Conservation (phyloP, 2,113 vertebrate species). For the Sinocyclocheilus anophthalmus region DNA sequence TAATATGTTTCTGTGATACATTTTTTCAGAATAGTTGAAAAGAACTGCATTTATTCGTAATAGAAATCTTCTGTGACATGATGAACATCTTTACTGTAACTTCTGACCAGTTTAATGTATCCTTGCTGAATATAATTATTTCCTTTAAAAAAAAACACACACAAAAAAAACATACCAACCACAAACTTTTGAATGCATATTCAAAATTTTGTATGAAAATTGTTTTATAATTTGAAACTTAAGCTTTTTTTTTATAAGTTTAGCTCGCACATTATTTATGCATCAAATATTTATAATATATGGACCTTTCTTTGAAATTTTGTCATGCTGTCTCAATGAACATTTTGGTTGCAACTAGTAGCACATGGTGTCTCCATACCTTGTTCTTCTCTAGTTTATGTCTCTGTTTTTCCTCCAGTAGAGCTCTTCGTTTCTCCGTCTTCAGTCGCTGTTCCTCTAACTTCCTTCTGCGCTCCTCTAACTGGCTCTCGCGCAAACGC, state of each 20-base stretch:
- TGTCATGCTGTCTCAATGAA: not conserved
- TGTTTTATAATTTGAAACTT: not conserved
- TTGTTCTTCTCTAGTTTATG: constrained; percentile 96
- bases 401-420: constrained; percentile 90
- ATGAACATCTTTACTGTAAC: not conserved
- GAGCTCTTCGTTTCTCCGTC: constrained; percentile 82
- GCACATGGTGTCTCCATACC: constrained; percentile 69
- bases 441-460: constrained; percentile 92
- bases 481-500: constrained; percentile 87
- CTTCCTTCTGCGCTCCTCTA: constrained; percentile 87
- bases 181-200: not conserved
- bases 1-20: not conserved
- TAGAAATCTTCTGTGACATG: no score
- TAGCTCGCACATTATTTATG: no score
- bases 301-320: not conserved
- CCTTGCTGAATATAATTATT: not conserved
- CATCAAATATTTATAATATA: no score
- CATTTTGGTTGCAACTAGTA: not conserved
- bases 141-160: not conserved
- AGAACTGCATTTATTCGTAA: no score
- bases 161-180: not conserved
- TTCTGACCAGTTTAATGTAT: not conserved
- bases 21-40: no score
- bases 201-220: not conserved
- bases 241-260: not conserved